Conservation (phyloP, 2,113 vertebrate genomes). For the Rostratula benghalensis region DNA sequence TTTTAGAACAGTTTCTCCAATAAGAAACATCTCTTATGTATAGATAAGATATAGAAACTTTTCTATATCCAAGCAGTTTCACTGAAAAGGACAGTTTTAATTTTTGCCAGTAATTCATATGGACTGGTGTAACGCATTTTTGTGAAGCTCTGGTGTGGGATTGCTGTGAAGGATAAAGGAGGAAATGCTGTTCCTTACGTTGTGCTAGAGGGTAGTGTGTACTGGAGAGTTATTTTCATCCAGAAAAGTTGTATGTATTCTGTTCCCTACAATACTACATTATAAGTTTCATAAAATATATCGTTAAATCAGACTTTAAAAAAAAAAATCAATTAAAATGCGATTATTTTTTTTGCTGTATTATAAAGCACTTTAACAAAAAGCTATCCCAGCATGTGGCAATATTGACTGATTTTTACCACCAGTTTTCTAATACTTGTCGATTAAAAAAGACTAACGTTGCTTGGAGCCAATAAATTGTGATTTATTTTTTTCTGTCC, state of each 20-base stretch:
- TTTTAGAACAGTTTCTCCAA: not conserved
- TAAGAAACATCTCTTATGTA: not conserved
- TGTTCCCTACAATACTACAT: not conserved
- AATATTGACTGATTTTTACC: not conserved
- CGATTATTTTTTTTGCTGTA: not conserved
- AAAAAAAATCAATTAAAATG: not conserved
- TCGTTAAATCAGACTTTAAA: not conserved
- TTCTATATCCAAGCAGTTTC: not conserved
- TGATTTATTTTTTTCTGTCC: not conserved
- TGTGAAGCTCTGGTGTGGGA: not conserved
- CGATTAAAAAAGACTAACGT: not conserved
- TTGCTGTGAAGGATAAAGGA: not conserved
- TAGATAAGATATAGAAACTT: not conserved
- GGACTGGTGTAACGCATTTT: not conserved
- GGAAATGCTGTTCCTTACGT: not conserved
- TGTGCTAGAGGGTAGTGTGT: not conserved
- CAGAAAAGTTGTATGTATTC: not conserved
- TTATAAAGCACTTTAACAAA: not conserved
- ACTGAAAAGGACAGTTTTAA: not conserved
- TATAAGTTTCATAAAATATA: not conserved
- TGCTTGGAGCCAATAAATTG: not conserved
- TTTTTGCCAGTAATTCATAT: not conserved
- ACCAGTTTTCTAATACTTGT: not conserved
- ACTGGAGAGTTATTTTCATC: not conserved
- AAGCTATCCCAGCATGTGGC: not conserved